Evolutionary conservation across 2,113 vertebrate genomes (phyloP).

Genomic region (Rhagologus leucostigma): DNA sequence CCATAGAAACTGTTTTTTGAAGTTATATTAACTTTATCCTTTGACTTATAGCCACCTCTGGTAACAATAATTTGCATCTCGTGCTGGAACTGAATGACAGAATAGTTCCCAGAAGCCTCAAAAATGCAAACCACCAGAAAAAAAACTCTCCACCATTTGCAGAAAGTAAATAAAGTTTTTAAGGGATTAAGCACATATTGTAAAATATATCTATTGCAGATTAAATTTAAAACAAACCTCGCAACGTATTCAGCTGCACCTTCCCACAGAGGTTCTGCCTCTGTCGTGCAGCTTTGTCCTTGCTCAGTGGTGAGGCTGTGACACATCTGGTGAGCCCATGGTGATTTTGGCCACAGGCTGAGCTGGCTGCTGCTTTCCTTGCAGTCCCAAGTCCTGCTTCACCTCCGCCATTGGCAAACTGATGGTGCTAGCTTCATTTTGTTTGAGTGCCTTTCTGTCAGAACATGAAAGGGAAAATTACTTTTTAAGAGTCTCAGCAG

Average conservation of each 20-base stretch:
- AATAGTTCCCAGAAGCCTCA: neutral
- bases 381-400: rapidly evolving
- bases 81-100: neutral
- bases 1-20: neutral
- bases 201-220: neutral
- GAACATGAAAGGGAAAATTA: neutral
- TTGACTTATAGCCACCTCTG: rapidly evolving
- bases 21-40: neutral
- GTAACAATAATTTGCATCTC: neutral
- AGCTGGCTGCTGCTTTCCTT: neutral
- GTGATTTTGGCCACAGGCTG: neutral
- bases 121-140: neutral
- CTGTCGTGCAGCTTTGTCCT: neutral
- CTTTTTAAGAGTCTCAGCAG: neutral
- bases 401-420: neutral
- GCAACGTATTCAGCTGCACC: rapidly evolving
- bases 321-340: neutral
- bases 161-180: neutral
- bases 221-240: neutral
- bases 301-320: neutral
- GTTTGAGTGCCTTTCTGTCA: neutral
- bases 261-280: neutral
- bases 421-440: neutral
- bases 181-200: neutral
- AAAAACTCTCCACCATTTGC: neutral